A percentile compares a stretch with the other conserved stretches of the same genome.
These are phyloP conservation scores for Meiosimyza platycephala DNA, from an alignment of 2,888 invertebrate species.

Conservation along the genomic window DNA sequence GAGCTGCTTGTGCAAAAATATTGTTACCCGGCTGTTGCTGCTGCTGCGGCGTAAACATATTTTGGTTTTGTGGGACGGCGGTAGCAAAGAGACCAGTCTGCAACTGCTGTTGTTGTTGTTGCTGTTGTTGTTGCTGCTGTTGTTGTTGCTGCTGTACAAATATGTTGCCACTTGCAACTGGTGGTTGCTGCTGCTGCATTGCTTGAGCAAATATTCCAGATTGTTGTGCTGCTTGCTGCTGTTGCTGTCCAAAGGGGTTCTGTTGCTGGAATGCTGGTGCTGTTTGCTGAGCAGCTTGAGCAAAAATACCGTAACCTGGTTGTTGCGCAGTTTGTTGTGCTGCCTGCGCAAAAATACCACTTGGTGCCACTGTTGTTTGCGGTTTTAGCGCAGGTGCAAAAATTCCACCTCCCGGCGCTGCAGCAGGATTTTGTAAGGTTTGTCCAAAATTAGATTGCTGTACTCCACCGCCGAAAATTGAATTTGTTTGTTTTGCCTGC, in stretches of 20 bases:
- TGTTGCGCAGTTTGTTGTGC: constrained; percentile 36
- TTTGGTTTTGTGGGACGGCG: constrained; percentile 41
- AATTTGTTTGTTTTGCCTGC: constrained; percentile 44
- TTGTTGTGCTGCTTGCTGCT: neutral
- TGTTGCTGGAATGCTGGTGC: constrained; percentile 27
- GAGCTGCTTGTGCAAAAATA: constrained; percentile 49
- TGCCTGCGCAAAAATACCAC: constrained; percentile 42
- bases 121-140: constrained; percentile 30
- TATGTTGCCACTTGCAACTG: constrained; percentile 37
- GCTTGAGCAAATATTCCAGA: constrained; percentile 14
- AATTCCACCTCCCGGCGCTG: constrained; percentile 32
- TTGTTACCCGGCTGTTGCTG: constrained; percentile 43
- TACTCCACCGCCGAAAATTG: constrained; percentile 51
- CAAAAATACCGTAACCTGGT: constrained; percentile 12
- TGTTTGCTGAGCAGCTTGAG: constrained; percentile 27
- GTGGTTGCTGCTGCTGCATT: constrained; percentile 21
- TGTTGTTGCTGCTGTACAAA: constrained; percentile 41
- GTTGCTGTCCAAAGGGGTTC: neutral
- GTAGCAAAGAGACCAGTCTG: constrained; percentile 42
- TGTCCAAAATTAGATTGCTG: constrained; percentile 47
- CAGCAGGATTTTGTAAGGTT: constrained; percentile 44
- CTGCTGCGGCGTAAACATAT: neutral
- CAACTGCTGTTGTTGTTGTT: constrained; percentile 37
- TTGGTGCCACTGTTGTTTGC: constrained; percentile 30
- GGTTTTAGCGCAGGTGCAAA: constrained; percentile 39